Base-by-base conservation (phyloP, 2,113 vertebrate genomes). In the Andinoacara biseriatus region DNA sequence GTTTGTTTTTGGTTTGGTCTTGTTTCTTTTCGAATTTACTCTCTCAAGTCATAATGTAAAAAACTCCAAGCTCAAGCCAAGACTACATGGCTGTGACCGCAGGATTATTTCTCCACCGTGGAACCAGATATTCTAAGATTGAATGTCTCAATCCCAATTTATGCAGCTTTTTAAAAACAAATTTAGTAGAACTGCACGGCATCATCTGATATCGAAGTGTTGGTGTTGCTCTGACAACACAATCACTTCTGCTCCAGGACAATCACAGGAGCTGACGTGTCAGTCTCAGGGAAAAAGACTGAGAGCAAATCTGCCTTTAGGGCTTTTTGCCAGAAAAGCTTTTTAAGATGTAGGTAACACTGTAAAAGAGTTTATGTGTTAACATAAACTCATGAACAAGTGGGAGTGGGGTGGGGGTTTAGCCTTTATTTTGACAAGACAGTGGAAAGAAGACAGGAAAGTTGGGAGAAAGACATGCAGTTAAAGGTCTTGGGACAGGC, bases 111-210 rank as follows among this genome's bases (percentile, higher is more conserved):
- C 18, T 75, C 24, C 43, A 57, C n/a, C 3, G 6, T 26, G 46
- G 33, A 76, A 76, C 54, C 61, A 24, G n/a, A 18, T 77, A 83
- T 67, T 83, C 54, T 57, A 38, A 60, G 56, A 63, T 80, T 9
- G 43, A 46, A 43, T 80, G 67, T 58, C 35, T 81, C 29, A 35
- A 46, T 59, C 78, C 38, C 63, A 49, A 67, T 67, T 54, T 46
- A 58, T 54, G 29, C 38, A 31, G 52, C 38, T n/a, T 3, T 60
- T 81, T 69, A 26, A 26, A 26, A 26, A 78, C 26, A 35, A 69
- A 56, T 10, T n/a, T 26, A 10, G 5, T 3, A 17, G 14, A 14
- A 56, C 18, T 10, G 35, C 20, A 67, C 35, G 46, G 18, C 46
- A 54, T 33, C 46, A 72, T 72, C 67, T 72, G 67, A 52, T 72